Percentiles rank a stretch among this genome's conserved stretches.
These are phyloP conservation scores for Cheilosia vulpina DNA, from an alignment of 2,888 invertebrate genomes.

Conservation along the genomic window DNA sequence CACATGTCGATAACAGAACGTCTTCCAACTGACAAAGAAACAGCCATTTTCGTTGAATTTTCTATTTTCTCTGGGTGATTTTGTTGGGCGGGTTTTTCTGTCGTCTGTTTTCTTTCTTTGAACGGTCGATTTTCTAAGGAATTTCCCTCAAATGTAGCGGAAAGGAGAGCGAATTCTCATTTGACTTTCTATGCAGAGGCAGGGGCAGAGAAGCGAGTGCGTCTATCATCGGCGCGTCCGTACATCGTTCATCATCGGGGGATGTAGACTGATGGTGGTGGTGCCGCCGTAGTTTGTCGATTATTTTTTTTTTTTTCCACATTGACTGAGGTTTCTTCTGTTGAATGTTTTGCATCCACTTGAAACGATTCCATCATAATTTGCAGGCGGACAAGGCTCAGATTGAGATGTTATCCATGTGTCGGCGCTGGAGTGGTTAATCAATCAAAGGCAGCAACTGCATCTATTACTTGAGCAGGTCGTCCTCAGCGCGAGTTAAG, in stretches of 20 bases:
- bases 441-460: conserved; percentile 46
- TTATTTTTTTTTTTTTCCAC: conserved; percentile 39
- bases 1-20: conserved; percentile 52
- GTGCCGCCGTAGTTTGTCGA: conserved; percentile 45
- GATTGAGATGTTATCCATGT: conserved; percentile 49
- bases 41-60: conserved; percentile 27
- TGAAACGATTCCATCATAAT: conserved; percentile 49
- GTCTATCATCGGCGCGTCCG: conserved; percentile 59
- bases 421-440: conserved; percentile 58
- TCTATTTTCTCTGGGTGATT: conserved; percentile 50
- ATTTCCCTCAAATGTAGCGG: conserved; percentile 57
- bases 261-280: conserved; percentile 29
- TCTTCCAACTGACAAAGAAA: conserved; percentile 13
- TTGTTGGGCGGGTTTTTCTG: conserved; percentile 17
- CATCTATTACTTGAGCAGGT: background rate
- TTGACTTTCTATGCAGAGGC: conserved; percentile 7
- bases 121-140: conserved; percentile 70
- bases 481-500: background rate
- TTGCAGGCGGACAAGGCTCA: background rate
- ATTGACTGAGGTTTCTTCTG: conserved; percentile 29
- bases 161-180: conserved; percentile 42
- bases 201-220: background rate
- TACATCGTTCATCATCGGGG: conserved; percentile 63
- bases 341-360: conserved; percentile 17
- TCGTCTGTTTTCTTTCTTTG: conserved; percentile 41